Conservation (phyloP, 2,888 invertebrate species). For the Mythimna loreyi region DNA sequence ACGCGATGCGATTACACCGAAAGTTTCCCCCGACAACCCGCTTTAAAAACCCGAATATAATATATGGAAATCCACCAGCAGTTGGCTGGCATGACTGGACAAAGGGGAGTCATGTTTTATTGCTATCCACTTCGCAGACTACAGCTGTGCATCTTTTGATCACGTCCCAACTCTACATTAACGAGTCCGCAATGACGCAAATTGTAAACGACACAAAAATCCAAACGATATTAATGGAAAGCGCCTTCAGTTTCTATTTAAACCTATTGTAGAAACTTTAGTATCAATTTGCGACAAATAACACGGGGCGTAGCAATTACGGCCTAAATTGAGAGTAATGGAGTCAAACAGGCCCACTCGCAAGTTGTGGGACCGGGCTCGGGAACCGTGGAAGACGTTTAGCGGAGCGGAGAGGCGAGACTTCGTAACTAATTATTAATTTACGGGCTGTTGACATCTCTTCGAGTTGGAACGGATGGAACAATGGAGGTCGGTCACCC, state of each 20-base stretch:
- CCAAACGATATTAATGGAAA: constrained; percentile 43
- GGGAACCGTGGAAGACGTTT: constrained; percentile 49
- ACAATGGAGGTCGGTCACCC: constrained; percentile 64
- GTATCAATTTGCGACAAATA: constrained; percentile 54
- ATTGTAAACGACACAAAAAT: constrained; percentile 37
- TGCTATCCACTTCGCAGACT: background rate
- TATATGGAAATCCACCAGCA: constrained; percentile 22
- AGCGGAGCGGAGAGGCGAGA: constrained; percentile 60
- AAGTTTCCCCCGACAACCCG: constrained; percentile 25
- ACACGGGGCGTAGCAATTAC: constrained; percentile 55
- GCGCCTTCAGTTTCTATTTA: constrained; percentile 54
- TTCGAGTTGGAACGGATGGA: constrained; percentile 43
- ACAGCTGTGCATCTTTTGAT: background rate
- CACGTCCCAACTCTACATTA: constrained; percentile 1
- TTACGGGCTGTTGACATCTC: constrained; percentile 71
- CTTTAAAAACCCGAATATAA: constrained; percentile 18
- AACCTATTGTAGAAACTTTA: constrained; percentile 42
- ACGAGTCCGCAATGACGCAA: constrained; percentile 20
- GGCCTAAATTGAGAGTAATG: constrained; percentile 61
- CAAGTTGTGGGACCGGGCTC: constrained; percentile 31
- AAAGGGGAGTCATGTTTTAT: constrained; percentile 5
- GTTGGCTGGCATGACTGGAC: background rate
- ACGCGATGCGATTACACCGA: constrained; percentile 47
- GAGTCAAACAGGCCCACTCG: constrained; percentile 35
- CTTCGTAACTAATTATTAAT: constrained; percentile 70